Percentiles rank a stretch among this genome's conserved stretches.
phyloP scores from a whole-genome alignment of 2,113 vertebrate species.

The Henicopernis longicauda region DNA sequence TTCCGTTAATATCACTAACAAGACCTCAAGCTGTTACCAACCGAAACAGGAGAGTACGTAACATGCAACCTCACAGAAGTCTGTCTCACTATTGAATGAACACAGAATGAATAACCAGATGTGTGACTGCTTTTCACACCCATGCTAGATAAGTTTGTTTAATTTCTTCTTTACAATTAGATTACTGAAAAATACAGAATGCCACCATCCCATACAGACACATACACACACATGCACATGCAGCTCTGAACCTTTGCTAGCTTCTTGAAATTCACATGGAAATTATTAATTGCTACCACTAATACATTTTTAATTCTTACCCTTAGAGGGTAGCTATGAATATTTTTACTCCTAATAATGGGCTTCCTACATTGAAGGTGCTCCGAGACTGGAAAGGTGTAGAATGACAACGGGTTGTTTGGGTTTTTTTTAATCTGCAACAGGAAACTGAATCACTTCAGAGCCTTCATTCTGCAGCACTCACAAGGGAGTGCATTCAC shows the following conservation, averaged over 20 bases:
- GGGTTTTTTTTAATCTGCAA: neutral
- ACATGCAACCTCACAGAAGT: neutral
- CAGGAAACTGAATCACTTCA: neutral
- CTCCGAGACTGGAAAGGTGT: neutral
- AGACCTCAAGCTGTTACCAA: neutral
- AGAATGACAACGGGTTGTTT: neutral
- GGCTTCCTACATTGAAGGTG: neutral
- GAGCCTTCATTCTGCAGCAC: neutral
- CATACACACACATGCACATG: rapidly evolving
- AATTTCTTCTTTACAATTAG: neutral
- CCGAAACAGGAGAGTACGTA: neutral
- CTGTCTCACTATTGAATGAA: neutral
- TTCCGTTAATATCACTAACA: neutral
- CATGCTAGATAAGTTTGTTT: neutral
- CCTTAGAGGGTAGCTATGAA: neutral
- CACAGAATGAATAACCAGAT: neutral
- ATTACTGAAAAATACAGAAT: neutral
- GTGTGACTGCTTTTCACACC: neutral
- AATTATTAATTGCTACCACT: neutral
- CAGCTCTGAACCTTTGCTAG: neutral
- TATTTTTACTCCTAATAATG: neutral
- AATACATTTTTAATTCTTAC: neutral
- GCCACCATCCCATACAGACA: neutral
- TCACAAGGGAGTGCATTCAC: neutral
- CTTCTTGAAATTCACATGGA: neutral